phyloP scores from a whole-genome alignment of 2,888 invertebrate species.

The Hypsopygia costalis region DNA sequence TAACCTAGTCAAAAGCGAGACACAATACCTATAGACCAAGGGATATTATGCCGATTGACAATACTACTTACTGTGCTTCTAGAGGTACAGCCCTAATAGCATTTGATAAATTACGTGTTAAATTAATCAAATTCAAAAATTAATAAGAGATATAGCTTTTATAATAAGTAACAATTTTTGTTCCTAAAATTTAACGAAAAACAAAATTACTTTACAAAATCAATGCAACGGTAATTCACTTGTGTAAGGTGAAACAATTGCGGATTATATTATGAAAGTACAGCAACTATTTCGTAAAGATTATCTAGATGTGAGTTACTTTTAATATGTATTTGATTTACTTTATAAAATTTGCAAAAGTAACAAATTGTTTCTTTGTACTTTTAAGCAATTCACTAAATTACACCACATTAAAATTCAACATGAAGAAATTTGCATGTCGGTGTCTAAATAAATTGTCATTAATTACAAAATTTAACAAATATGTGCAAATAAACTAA shows the following conservation, averaged over 20 bases:
- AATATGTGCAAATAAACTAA: conserved; percentile 79
- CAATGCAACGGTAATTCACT: conserved; percentile 42
- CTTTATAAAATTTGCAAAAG: conserved; percentile 86
- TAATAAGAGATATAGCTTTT: conserved; percentile 55
- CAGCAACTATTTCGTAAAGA: conserved; percentile 72
- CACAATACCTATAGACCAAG: conserved; percentile 47
- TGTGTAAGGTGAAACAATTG: conserved; percentile 50
- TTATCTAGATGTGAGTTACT: conserved; percentile 63
- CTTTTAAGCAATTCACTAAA: conserved; percentile 85
- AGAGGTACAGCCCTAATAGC: conserved; percentile 41
- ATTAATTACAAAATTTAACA: conserved; percentile 75
- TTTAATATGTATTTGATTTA: conserved; percentile 74
- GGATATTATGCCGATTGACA: conserved; percentile 54
- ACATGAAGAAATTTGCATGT: conserved; percentile 66
- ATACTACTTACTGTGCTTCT: conserved; percentile 50
- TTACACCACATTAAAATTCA: conserved; percentile 75
- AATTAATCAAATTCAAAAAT: conserved; percentile 43
- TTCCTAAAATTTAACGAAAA: conserved; percentile 60
- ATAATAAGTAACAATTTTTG: conserved; percentile 71
- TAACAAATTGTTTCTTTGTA: conserved; percentile 85
- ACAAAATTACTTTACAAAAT: conserved; percentile 51
- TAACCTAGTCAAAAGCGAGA: conserved; percentile 59
- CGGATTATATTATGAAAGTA: conserved; percentile 59
- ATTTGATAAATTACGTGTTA: conserved; percentile 45
- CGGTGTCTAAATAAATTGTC: conserved; percentile 74